Base-by-base conservation (phyloP, 2,888 invertebrate genomes). In the Zhengitettix transpicula region DNA sequence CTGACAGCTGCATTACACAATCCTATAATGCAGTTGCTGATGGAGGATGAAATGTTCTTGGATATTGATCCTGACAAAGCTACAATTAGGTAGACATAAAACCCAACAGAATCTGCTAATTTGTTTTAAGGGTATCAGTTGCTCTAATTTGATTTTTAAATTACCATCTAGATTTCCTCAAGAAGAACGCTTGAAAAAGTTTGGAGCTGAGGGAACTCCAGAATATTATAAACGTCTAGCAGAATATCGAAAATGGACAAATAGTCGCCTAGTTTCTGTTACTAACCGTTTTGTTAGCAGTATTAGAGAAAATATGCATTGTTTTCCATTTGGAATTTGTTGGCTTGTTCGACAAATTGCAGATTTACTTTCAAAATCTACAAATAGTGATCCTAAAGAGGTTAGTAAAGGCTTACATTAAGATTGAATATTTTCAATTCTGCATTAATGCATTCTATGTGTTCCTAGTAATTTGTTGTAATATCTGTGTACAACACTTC, bases 271-370 rank as follows among this genome's bases (percentile, higher is more conserved):
- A 62, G 87, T 85, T 65, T 81, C 83, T 64, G 79, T 94, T 54
- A 83, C 91, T 1, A 85, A 82, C 70, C 79, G 83, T 67, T 95
- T 97, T 71, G 86, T 97, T 56, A 76, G 79, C 10, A 88, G 89
- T 61, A 80, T 97, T 61, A 80, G 84, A 62, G 87, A 87, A 66
- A 89, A 89, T 71, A 87, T 94, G 79, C 84, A 87, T 65, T 86
- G 89, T 69, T 96, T 98, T 73, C 98, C 98, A 0, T 83, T 89
- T 28, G 85, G 87, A 63, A 78, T 96, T 14, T 84, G 88, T 11
- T 95, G 95, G 95, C 81, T 97, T 42, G 86, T 95, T 9, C 84
- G 89, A 66, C 91, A 93, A 70, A 84, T 94, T 69, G 85, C 87
- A 55, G 82, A 81, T 60, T 77, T 82, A 64, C 72, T 88, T 42